phyloP scores from a whole-genome alignment of 2,888 invertebrate species.

The Silvanus unidentatus region DNA sequence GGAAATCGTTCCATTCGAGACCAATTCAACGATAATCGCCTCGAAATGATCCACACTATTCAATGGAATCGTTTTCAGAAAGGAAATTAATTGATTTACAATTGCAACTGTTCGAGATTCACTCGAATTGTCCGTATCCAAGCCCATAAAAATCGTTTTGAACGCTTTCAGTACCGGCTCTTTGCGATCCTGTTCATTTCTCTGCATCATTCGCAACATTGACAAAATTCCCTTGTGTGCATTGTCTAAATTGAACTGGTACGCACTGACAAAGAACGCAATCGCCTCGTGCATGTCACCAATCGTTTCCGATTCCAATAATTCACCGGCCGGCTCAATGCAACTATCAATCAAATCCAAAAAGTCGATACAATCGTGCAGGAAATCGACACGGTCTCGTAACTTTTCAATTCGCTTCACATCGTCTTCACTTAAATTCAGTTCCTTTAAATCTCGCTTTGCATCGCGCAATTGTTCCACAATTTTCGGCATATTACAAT shows the following conservation, averaged over 20 bases:
- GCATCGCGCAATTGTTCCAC: no score
- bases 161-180: conserved; percentile 75
- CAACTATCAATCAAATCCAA: conserved; percentile 39
- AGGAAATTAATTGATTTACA: conserved; percentile 54
- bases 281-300: conserved; percentile 85
- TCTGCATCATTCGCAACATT: conserved; percentile 75
- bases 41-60: conserved; percentile 59
- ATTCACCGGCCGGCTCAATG: conserved; percentile 61
- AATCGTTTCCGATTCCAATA: conserved; percentile 66
- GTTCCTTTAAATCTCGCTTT: no score
- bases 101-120: conserved; percentile 35
- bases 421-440: conserved; percentile 20
- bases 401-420: conserved; percentile 47
- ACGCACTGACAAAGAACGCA: conserved; percentile 78
- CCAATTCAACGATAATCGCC: conserved; percentile 58
- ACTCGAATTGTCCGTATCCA: conserved; percentile 45
- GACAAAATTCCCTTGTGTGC: conserved; percentile 65
- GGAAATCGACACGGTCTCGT: conserved; percentile 58
- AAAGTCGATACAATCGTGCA: conserved; percentile 50
- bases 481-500: no score
- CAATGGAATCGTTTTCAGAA: conserved; percentile 52
- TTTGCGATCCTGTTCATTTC: conserved; percentile 68
- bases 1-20: conserved; percentile 49
- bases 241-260: conserved; percentile 70
- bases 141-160: conserved; percentile 61